Conservation (phyloP, 1,140 invertebrate genomes). For the Panagrolaimus sp. region DNA sequence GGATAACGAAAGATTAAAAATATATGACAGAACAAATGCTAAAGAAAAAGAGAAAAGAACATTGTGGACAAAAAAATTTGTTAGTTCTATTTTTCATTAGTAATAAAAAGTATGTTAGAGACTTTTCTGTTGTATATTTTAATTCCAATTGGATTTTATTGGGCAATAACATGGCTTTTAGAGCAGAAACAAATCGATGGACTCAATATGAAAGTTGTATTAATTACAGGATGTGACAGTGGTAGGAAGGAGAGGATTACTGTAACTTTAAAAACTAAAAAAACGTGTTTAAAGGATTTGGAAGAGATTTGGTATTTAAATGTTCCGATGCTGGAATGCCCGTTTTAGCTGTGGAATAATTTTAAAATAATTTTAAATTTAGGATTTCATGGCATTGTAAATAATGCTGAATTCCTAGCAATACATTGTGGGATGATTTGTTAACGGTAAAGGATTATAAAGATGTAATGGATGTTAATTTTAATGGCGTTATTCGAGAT, state of each 20-base stretch:
- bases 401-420: slow-evolving; percentile 42
- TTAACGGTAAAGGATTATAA: slow-evolving; percentile 35
- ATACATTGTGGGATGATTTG: slow-evolving; percentile 31
- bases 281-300: no score
- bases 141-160: not conserved
- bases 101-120: no score
- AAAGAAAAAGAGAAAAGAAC: no score
- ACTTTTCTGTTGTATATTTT: not conserved
- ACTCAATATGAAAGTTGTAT: not conserved
- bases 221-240: slow-evolving; percentile 1
- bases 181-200: not conserved
- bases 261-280: no score
- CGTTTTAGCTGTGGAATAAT: not conserved
- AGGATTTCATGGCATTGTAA: slow-evolving; percentile 38
- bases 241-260: not conserved
- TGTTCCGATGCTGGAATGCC: not conserved
- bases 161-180: not conserved
- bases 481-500: slow-evolving; percentile 35
- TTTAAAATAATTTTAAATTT: not conserved
- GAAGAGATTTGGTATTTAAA: not conserved
- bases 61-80: no score
- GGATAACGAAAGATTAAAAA: no score
- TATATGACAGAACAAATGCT: no score
- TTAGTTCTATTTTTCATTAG: no score
- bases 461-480: slow-evolving; percentile 38